Evolutionary conservation across 1,140 invertebrate genomes (phyloP).

Genomic region (Drosophila ananassae): DNA sequence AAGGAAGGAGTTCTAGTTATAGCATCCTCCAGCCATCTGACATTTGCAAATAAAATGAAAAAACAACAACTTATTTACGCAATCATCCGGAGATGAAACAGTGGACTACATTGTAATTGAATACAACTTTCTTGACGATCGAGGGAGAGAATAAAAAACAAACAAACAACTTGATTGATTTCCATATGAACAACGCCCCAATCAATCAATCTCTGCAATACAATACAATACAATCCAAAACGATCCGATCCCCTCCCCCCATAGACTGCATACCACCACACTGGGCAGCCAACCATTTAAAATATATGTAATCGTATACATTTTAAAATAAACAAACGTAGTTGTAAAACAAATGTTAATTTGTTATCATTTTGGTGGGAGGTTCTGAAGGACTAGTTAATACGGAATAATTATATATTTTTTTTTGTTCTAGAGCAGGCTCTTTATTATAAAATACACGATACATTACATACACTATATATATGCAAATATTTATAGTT

Average conservation of each 20-base stretch:
- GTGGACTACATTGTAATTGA: constrained; percentile 40
- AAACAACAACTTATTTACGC: constrained; percentile 21
- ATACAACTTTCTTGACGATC: constrained; percentile 26
- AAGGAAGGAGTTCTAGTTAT: constrained; percentile 10
- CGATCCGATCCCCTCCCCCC: constrained; percentile 6
- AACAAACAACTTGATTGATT: constrained; percentile 35
- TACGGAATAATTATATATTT: too few species aligned
- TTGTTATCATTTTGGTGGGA: not conserved
- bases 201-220: not conserved
- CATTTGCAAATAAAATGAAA: constrained; percentile 36
- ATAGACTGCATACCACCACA: constrained; percentile 19
- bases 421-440: not conserved
- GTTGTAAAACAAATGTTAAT: constrained; percentile 51
- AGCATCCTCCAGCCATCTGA: constrained; percentile 16
- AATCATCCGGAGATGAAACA: constrained; percentile 32
- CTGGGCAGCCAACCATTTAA: constrained; percentile 53
- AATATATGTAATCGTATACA: constrained; percentile 63
- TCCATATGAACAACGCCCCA: constrained; percentile 8
- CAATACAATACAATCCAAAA: constrained; percentile 1
- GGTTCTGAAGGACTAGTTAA: not conserved
- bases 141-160: constrained; percentile 24
- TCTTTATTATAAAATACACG: constrained; percentile 8
- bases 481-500: constrained; percentile 12
- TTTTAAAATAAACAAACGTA: constrained; percentile 73
- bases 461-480: constrained; percentile 12